Evolutionary conservation across 2,113 vertebrate species (phyloP).

Genomic region (Oenanthe oenanthe): DNA sequence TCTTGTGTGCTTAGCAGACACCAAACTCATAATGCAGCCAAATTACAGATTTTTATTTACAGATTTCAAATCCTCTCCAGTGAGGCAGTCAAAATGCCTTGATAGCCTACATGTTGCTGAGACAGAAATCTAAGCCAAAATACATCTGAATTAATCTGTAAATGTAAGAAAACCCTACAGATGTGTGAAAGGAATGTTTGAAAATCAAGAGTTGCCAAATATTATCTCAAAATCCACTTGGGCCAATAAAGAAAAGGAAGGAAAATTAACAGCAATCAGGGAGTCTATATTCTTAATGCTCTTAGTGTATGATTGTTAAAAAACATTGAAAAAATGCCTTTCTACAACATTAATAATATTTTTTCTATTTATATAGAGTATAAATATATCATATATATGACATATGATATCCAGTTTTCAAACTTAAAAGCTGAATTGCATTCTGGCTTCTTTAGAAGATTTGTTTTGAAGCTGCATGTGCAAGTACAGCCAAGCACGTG

Average conservation of each 20-base stretch:
- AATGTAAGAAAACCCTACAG: neutral
- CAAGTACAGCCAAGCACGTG: neutral
- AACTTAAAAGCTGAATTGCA: neutral
- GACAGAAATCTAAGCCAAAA: neutral
- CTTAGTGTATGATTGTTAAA: neutral
- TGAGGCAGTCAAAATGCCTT: neutral
- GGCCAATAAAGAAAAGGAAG: neutral
- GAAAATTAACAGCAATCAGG: neutral
- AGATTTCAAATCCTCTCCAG: neutral
- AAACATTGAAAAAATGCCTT: neutral
- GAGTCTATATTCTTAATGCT: neutral
- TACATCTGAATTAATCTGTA: neutral
- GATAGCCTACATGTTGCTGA: neutral
- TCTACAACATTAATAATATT: neutral
- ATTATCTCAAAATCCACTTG: neutral
- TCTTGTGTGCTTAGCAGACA: neutral
- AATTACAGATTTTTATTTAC: neutral
- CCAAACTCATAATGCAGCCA: neutral
- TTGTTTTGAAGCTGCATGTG: neutral
- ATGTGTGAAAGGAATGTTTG: neutral
- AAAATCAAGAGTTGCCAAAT: neutral
- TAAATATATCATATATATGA: neutral
- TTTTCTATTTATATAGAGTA: neutral
- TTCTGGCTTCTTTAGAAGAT: neutral
- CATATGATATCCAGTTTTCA: neutral